Percentiles rank a stretch among this genome's conserved stretches.
These are phyloP conservation scores for Bombus difficillimus DNA, from an alignment of 1,140 invertebrate species.

Conservation along the genomic window DNA sequence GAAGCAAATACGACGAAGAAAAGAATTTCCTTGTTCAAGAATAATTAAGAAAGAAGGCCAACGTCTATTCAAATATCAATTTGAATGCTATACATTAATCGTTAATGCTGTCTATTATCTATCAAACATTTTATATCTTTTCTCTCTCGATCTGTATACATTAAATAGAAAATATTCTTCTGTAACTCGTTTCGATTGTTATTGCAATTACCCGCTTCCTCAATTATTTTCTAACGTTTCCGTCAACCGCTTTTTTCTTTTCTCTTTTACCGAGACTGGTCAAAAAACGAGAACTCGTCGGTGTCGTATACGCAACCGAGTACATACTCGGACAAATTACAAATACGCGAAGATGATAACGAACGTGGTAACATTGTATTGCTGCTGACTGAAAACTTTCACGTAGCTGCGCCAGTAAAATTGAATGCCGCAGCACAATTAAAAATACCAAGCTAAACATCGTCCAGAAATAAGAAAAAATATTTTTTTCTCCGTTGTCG, in stretches of 20 bases:
- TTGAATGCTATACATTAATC: constrained; percentile 68
- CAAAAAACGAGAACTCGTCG: too few species aligned
- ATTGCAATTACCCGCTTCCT: background rate
- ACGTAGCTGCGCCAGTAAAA: background rate
- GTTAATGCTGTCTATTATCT: constrained; percentile 73
- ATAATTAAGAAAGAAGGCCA: constrained; percentile 47
- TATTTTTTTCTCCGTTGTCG: background rate
- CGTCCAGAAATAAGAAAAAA: background rate
- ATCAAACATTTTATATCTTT: constrained; percentile 77
- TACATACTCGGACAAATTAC: too few species aligned
- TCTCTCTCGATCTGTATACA: constrained; percentile 68
- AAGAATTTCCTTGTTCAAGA: constrained; percentile 57
- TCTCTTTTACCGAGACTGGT: too few species aligned
- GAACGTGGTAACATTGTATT: background rate
- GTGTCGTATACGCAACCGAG: too few species aligned
- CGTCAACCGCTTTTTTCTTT: too few species aligned
- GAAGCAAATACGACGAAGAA: constrained; percentile 34
- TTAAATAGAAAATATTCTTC: constrained; percentile 78
- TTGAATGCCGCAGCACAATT: background rate
- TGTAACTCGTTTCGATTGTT: constrained; percentile 54
- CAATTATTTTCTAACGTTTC: too few species aligned
- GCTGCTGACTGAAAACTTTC: background rate
- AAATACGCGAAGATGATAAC: background rate
- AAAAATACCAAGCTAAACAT: background rate
- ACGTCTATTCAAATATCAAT: constrained; percentile 47